Evolutionary conservation across 2,888 invertebrate species (phyloP), one percentile per base, ranked within the genome.

Genomic region (Lycaena phlaeas): DNA sequence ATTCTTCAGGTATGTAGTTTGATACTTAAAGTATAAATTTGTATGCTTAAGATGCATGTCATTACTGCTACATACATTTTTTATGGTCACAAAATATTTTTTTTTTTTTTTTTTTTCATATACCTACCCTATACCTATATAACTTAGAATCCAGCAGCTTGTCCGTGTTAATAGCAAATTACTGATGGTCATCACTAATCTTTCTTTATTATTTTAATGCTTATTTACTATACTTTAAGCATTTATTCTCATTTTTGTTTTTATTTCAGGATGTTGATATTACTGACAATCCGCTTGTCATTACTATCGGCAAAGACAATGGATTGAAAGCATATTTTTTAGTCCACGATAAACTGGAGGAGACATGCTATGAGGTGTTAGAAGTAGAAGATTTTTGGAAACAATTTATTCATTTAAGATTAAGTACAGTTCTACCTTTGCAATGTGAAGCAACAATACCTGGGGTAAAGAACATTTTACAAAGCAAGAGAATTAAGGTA

Each of bases 251-350:
- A 28, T 11, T 15, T 36, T 17, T 40, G 27, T 9, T 30, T 36
- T 18, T 28, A 41, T 67, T 68, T 18, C 54, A 87, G 86, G 89
- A 91, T 70, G 89, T 93, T 42, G 91, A 92, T 63, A 90, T 93
- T 55, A 93, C 93, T 38, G 93, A 93, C 59, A 93, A 92, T 73
- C 93, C 93, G 2, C 78, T 93, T 42, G 81, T 92, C 38, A 72
- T 93, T 28, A 68, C 87, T 46, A 84, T 87, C 10, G 87, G 86
- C 49, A 72, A 86, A 31, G 59, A 58, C 5, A 76, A 74, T 52
- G 86, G 87, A 9, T 69, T 92, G 53, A 86, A 87, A 57, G 87
- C 91, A 7, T 89, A 89, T 50, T 89, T 91, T 61, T 85, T 90
- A 48, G 87, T 90, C 27, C 92, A 92, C 70, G 90, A 91, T 46